Evolutionary conservation across 1,140 invertebrate genomes (phyloP).

Genomic region (Bombus difficillimus): DNA sequence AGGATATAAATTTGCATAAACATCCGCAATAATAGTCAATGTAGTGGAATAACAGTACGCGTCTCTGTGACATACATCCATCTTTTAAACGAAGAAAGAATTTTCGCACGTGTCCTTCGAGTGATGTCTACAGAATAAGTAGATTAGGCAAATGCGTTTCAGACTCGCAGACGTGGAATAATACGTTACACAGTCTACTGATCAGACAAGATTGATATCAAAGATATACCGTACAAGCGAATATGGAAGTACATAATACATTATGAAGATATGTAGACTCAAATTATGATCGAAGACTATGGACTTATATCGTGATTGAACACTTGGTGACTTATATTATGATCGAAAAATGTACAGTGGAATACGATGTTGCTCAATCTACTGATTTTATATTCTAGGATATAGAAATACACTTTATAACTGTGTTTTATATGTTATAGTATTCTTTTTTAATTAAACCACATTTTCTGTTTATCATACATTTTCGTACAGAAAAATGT

Average conservation of each 20-base stretch:
- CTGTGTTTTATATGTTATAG: too few species aligned
- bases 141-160: background rate
- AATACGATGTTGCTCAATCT: background rate
- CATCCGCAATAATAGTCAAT: background rate
- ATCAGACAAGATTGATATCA: background rate
- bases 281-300: background rate
- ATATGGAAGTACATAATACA: background rate
- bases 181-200: background rate
- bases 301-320: background rate
- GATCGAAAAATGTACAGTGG: background rate
- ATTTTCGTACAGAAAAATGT: background rate
- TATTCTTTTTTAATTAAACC: background rate
- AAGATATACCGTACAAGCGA: background rate
- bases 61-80: too few species aligned
- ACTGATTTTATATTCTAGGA: background rate
- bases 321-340: background rate
- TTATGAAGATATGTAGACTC: background rate
- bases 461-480: background rate
- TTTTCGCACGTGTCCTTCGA: background rate
- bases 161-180: background rate
- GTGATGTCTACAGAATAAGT: background rate
- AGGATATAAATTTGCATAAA: background rate
- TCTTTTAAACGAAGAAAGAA: background rate
- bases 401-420: too few species aligned
- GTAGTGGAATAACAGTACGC: background rate